Evolutionary conservation across 2,113 vertebrate species (phyloP).

Genomic region (Sialia sialis): DNA sequence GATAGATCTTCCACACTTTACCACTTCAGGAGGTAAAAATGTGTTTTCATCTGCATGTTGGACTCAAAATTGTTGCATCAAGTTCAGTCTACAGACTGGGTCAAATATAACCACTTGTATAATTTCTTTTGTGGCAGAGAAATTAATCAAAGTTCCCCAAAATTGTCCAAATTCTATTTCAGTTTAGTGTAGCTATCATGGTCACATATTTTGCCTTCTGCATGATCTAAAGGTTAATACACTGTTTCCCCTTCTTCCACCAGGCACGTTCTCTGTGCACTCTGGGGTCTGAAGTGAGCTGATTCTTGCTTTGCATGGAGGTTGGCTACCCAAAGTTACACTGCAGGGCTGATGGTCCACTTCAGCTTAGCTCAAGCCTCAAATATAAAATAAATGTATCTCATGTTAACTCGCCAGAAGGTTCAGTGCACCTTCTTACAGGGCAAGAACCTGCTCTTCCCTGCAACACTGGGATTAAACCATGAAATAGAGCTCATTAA

Average conservation of each 20-base stretch:
- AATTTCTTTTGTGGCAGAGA: not conserved
- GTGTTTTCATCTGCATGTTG: not conserved
- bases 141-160: not conserved
- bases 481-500: not conserved
- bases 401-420: not conserved
- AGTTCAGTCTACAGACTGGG: not conserved
- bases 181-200: not conserved
- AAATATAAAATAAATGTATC: not conserved
- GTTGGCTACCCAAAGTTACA: not conserved
- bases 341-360: not conserved
- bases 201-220: not conserved
- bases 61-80: not conserved
- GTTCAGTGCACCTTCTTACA: not conserved
- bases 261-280: not conserved
- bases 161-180: not conserved
- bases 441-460: not conserved
- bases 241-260: not conserved
- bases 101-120: not conserved
- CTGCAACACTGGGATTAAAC: not conserved
- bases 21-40: not conserved
- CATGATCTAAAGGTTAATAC: not conserved
- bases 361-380: not conserved
- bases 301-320: not conserved
- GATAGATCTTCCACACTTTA: not conserved
- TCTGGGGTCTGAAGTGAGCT: not conserved